Evolutionary conservation across 2,797 vertebrate species (phyloP).

Genomic region (Coracias cyanogaster): DNA sequence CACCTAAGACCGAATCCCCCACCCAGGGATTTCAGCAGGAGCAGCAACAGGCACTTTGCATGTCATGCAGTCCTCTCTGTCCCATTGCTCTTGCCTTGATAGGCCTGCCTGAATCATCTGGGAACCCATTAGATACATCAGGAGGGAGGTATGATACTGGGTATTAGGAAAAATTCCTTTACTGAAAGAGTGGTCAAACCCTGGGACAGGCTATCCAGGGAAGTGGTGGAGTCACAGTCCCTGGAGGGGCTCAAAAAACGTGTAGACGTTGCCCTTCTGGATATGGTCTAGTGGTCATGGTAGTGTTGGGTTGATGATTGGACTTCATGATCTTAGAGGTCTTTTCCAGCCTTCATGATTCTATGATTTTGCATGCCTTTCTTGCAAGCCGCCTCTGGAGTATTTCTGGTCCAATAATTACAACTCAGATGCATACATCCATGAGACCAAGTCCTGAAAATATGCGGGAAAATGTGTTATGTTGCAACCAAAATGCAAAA

Average conservation of each 20-base stretch:
- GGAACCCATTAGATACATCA: neutral
- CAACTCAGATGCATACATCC: neutral
- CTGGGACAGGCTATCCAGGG: no score
- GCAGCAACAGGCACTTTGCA: neutral
- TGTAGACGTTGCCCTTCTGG: no score
- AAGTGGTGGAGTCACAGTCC: no score
- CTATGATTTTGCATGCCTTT: neutral
- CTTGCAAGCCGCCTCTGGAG: neutral
- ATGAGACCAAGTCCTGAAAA: neutral
- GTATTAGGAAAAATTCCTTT: no score
- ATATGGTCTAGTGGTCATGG: no score
- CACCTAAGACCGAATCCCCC: neutral
- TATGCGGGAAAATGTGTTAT: accelerated
- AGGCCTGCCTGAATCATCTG: neutral
- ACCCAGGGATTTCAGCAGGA: neutral
- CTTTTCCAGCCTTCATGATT: no score
- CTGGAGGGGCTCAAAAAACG: no score
- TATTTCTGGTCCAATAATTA: neutral
- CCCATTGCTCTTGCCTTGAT: neutral
- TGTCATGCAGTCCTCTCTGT: neutral
- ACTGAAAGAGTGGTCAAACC: no score
- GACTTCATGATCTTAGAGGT: no score
- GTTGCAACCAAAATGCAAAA: neutral
- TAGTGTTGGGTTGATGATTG: no score
- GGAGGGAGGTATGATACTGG: neutral